Base-by-base conservation (phyloP, 2,113 vertebrate genomes). In the Toxotes jaculatrix region DNA sequence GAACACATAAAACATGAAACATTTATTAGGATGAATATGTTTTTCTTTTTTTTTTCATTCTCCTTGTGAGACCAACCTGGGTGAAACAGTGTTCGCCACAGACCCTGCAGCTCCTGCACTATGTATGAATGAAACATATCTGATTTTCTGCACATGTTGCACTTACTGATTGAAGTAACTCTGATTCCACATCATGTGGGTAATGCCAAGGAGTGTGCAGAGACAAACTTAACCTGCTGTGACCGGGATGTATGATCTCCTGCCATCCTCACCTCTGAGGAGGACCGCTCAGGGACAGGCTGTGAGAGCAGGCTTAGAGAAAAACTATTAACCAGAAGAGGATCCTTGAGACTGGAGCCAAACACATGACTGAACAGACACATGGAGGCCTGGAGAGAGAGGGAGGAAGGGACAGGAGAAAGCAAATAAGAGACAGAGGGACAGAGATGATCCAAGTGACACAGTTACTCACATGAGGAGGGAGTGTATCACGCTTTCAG, bases 291-390 rank as follows among this genome's bases (percentile, higher is more conserved):
- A 36, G 34, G 16, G 59, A 76, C 53, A 2, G 53, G 55, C 74
- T 68, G 77, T 63, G 84, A 87, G 63, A 74, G 74, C 74, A 69
- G 72, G 85, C 82, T 92, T 88, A 90, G 49, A 71, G 68, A 63
- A 83, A 86, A 85, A 71, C 70, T 64, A 80, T 90, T 78, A 87
- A 77, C 77, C 47, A 45, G 59, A 73, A 91, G 79, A 82, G 23
- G 79, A 82, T 81, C 65, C 56, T 79, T 1, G 11, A 65, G 61
- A 53, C 34, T 65, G 45, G 56, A 73, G 79, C 69, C 74, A 75
- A 85, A 87, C 88, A 90, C 90, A 87, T 88, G 91, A 93, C 85
- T 49, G 74, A 64, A 23, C 42, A 31, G 84, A 84, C 91, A 92
- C 85, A 90, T 86, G 86, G 83, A 74, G 47, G 62, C 31, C n/a